Evolutionary conservation across 2,113 vertebrate species (phyloP), one percentile per base, ranked within the genome.

Genomic region (Pteruthius melanotis): DNA sequence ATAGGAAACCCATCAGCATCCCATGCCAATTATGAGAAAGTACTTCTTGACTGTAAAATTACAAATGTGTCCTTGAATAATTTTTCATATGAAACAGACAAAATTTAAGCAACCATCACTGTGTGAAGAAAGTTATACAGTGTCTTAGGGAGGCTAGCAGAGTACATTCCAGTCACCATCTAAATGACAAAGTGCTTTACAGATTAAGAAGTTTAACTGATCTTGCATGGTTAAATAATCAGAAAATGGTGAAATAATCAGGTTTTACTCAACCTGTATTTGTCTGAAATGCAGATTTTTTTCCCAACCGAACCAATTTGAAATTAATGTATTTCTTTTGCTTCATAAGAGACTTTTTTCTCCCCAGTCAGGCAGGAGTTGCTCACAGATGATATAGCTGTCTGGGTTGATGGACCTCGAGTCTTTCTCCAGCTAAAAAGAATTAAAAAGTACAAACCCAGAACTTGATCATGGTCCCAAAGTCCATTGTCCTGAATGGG

Each of bases 111-210:
- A 70, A 64, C 14, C 11, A 50, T 76, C 80, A 52, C 39, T 74
- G 23, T 27, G 33, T 65, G 68, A 95, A 90, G 27, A 37, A 81
- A 80, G 77, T 63, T 79, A 20, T 33, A 84, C 27, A 82, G 68
- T 59, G 64, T 90, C 89, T 90, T 83, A 96, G 74, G 92, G 94
- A 97, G 69, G 89, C 78, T 95, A 92, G 78, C 61, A 95, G 84
- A 94, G 77, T 89, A 95, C 88, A 91, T 97, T 97, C 94, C 85
- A 91, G 88, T 96, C 70, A 95, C 81, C 86, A 95, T 71, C 47
- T 89, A 90, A 96, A 92, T 57, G 70, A 95, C 93, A 94, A 96
- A 94, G 83, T 95, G 93, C 96, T 96, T 96, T 72, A 82, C 86
- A 87, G 83, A 89, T 86, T 79, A 79, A 85, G 79, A 68, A 90